Conservation (phyloP, 2,113 vertebrate genomes). For the Orycteropus afer region DNA sequence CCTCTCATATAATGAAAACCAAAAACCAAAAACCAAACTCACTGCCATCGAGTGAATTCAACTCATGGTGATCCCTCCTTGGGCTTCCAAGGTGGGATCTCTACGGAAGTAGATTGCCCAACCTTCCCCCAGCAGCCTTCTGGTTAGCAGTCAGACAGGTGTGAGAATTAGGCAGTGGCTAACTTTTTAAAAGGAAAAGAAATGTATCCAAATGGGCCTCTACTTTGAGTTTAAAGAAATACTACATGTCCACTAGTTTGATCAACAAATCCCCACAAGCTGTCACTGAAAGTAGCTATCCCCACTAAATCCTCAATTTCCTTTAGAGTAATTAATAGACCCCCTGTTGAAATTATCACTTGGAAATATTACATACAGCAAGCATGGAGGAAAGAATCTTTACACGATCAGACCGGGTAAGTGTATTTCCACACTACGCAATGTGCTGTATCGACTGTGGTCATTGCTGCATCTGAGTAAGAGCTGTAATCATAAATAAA, state of each 20-base stretch:
- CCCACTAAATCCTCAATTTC: not conserved
- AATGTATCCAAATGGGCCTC: not conserved
- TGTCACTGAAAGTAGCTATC: not conserved
- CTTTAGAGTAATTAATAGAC: not conserved
- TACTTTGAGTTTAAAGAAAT: not conserved
- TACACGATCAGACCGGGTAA: not conserved
- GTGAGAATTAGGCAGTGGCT: not conserved
- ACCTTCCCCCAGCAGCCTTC: too few species aligned
- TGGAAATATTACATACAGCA: slow-evolving; percentile 25
- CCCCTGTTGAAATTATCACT: slow-evolving; percentile 26
- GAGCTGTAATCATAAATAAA: not conserved
- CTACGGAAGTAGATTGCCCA: too few species aligned
- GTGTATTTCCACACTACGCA: not conserved
- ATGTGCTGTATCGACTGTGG: not conserved
- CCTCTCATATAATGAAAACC: not conserved
- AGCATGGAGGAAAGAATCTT: not conserved
- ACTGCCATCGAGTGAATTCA: too few species aligned
- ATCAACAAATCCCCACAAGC: not conserved
- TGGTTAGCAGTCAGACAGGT: too few species aligned
- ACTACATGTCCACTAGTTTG: not conserved
- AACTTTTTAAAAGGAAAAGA: not conserved
- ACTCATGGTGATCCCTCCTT: too few species aligned
- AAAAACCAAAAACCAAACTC: too few species aligned
- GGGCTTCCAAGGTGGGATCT: too few species aligned
- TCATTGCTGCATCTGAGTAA: slow-evolving; percentile 14